phyloP scores from a whole-genome alignment of 2,797 vertebrate species.

The Molothrus ater region DNA sequence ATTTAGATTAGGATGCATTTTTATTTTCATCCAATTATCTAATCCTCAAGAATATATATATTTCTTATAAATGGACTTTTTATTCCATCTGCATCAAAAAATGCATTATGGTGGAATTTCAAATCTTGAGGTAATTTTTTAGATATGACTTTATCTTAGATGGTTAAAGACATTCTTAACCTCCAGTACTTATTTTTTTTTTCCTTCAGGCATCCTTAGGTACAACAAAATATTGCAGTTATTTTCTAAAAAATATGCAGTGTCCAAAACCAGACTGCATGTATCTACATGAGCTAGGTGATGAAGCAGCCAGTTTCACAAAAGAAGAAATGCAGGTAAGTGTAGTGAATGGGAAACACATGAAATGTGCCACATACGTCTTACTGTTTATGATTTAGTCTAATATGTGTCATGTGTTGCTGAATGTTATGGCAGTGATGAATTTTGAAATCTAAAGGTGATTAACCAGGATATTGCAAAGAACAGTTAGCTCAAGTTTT shows the following conservation, averaged over 20 bases:
- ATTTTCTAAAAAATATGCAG: constrained; percentile 99
- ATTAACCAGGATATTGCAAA: background rate
- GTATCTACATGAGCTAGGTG: constrained; percentile 97
- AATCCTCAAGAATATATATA: background rate
- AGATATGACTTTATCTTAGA: fast-evolving
- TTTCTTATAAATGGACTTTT: background rate
- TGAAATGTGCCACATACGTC: background rate
- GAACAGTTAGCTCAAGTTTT: background rate
- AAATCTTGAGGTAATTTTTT: background rate
- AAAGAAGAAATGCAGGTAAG: constrained; percentile 99
- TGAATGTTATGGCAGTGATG: background rate
- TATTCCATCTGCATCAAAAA: background rate
- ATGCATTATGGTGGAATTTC: background rate
- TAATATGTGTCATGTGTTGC: background rate
- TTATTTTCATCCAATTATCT: background rate
- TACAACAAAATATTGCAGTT: constrained; percentile 99
- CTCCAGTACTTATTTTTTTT: background rate
- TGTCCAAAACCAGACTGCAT: constrained; percentile 99
- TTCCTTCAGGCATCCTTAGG: constrained; percentile 92
- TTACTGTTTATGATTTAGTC: background rate
- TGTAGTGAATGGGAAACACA: background rate
- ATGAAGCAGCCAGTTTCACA: constrained; percentile 98
- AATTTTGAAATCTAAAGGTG: background rate
- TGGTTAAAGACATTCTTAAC: background rate
- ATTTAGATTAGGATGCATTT: background rate